phyloP scores from a whole-genome alignment of 2,797 vertebrate genomes.

The Enteromius unitaeniatus region DNA sequence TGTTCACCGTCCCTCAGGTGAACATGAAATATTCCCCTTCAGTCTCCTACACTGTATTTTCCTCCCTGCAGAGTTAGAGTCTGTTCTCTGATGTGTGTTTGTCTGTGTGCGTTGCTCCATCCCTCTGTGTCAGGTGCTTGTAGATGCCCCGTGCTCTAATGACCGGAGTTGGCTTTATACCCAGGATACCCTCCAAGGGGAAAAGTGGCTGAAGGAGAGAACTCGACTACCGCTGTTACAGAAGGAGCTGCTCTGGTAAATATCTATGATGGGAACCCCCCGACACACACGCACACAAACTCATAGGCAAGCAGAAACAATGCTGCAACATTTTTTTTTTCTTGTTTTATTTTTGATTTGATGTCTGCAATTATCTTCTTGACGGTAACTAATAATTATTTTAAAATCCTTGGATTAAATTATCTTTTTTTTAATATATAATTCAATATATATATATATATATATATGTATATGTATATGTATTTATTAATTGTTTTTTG shows the following conservation, averaged over 20 bases:
- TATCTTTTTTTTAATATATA: background rate
- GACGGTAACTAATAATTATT: background rate
- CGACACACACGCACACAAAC: background rate
- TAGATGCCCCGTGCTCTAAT: slow-evolving; percentile 95
- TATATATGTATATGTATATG: no score
- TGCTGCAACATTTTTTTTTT: background rate
- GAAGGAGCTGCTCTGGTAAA: slow-evolving; percentile 86
- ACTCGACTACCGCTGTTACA: slow-evolving; percentile 82
- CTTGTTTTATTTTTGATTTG: background rate
- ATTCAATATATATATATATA: background rate
- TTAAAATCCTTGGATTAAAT: background rate
- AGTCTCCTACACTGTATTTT: slow-evolving; percentile 34
- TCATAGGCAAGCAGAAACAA: background rate
- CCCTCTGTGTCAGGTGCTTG: slow-evolving; percentile 81
- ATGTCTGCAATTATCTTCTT: background rate
- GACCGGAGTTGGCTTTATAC: slow-evolving; percentile 95
- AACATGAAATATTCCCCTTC: slow-evolving; percentile 49
- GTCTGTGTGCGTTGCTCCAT: slow-evolving; percentile 42
- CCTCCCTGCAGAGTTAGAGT: slow-evolving; percentile 43
- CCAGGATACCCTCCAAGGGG: slow-evolving; percentile 78
- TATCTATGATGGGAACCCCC: background rate
- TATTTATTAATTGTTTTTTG: background rate
- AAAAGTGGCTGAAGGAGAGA: slow-evolving; percentile 81
- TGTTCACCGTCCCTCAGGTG: slow-evolving; percentile 46
- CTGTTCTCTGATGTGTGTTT: slow-evolving; percentile 34